Conservation (phyloP, 2,797 vertebrate species). For the Chanos chanos region DNA sequence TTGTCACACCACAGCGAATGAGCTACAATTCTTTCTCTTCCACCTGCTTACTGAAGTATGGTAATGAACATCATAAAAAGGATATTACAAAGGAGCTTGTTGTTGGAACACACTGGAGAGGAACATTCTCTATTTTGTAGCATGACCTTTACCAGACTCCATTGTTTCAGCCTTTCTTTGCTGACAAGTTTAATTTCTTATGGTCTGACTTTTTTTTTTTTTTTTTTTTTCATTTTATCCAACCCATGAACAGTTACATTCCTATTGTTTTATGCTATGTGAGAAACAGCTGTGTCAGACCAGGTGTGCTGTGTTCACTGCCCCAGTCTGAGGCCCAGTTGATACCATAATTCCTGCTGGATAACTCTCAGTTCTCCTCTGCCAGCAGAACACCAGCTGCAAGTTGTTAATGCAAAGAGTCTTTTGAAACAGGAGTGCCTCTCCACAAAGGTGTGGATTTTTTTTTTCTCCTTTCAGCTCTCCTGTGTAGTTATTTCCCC, state of each 20-base stretch:
- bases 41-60: too few relatives aligned
- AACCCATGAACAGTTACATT: constrained; percentile 34
- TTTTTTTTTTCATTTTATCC: constrained; percentile 31
- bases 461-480: constrained; percentile 37
- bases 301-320: constrained; percentile 77
- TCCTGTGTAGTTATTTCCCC: constrained; percentile 39
- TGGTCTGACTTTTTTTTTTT: too few relatives aligned
- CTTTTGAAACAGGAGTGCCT: constrained; percentile 52
- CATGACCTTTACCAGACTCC: too few relatives aligned
- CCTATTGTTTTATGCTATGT: constrained; percentile 55
- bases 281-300: constrained; percentile 73
- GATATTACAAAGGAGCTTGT: too few relatives aligned
- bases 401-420: constrained; percentile 74
- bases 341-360: constrained; percentile 77
- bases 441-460: constrained; percentile 41
- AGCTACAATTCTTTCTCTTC: too few relatives aligned
- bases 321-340: constrained; percentile 76
- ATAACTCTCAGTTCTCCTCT: constrained; percentile 64
- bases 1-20: too few relatives aligned
- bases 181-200: constrained; percentile 21
- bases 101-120: too few relatives aligned
- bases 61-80: too few relatives aligned
- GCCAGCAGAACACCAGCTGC: constrained; percentile 82
- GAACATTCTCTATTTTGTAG: too few relatives aligned
- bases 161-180: not conserved